A percentile compares a stretch with the other conserved stretches of the same genome.
These are phyloP conservation scores for Phocides pigmalion DNA, from an alignment of 1,140 invertebrate species.

Conservation along the genomic window DNA sequence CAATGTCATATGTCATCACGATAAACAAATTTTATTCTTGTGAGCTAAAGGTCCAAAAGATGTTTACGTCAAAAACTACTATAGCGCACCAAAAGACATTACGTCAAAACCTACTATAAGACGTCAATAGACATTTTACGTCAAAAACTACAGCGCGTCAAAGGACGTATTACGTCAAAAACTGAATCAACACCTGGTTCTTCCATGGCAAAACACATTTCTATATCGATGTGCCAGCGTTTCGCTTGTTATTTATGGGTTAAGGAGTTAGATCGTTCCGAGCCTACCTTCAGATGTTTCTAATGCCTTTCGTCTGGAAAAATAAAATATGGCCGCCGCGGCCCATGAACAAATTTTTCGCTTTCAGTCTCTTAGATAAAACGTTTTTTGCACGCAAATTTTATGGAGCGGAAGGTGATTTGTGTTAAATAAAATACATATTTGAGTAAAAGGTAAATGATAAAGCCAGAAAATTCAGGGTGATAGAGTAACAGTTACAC, in stretches of 20 bases:
- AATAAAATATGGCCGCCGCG: constrained; percentile 39
- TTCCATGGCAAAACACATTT: constrained; percentile 25
- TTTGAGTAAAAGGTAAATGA: background rate
- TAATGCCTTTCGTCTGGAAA: constrained; percentile 51
- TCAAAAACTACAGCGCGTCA: no score
- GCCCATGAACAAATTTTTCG: constrained; percentile 6
- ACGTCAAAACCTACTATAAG: no score
- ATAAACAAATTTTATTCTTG: no score
- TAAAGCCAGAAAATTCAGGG: background rate
- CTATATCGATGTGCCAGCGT: constrained; percentile 33
- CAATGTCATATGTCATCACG: no score
- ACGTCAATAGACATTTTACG: no score
- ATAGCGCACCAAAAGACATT: no score
- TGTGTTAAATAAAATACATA: background rate
- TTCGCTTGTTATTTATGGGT: constrained; percentile 46
- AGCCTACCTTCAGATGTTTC: constrained; percentile 45
- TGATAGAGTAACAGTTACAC: no score
- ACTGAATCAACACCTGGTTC: background rate
- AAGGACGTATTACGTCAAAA: no score
- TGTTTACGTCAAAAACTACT: no score
- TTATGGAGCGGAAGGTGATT: constrained; percentile 3
- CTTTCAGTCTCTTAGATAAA: background rate
- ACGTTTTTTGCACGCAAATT: background rate
- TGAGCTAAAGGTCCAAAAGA: no score
- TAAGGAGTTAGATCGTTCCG: constrained; percentile 39